Evolutionary conservation across 2,113 vertebrate genomes (phyloP), one percentile per base, ranked within the genome.

Genomic region (Cebus imitator): DNA sequence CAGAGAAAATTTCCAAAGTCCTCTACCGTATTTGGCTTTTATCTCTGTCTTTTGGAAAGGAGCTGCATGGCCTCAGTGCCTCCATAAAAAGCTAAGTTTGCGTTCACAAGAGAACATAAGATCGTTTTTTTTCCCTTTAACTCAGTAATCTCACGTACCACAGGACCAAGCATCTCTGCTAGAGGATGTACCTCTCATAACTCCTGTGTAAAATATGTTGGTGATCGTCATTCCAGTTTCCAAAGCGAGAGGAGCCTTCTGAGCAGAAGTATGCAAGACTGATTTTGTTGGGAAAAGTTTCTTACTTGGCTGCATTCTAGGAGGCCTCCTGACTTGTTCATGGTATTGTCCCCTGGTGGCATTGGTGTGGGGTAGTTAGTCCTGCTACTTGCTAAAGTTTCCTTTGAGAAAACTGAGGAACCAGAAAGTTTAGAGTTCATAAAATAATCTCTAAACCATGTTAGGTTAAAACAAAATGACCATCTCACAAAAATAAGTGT

Each of bases 331-430:
- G 73, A 76, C 45, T 90, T 55, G 32, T 37, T 82, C 32, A 66
- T 40, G 40, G 25, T 72, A 30, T 45, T 95, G 61, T 75, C 23
- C 57, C 32, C 40, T 78, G 5, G 30, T 80, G 43, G 48, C 68
- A 76, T 16, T 76, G 96, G 11, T 50, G 35, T 89, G 25, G 45
- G 27, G 40, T 11, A 64, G 93, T 66, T 50, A 18, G 55, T 92
- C 64, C 40, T 73, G 45, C 32, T 35, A 82, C 23, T 32, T 87
- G 87, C 87, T 91, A 5, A 94, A 64, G 25, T 87, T 79, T 81
- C 85, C 37, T 82, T 90, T 95, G 73, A 87, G 88, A 61, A 96
- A 97, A 93, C 27, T 57, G 76, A 92, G 57, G 68, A 82, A 85
- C 17, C 82, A 85, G 55, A 70, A 84, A 95, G 87, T 80, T 91